Percentiles rank a stretch among this genome's conserved stretches.
Evolutionary conservation across 1,140 invertebrate genomes (phyloP).

Genomic region (Pachyrhynchus sulphureomaculatus): DNA sequence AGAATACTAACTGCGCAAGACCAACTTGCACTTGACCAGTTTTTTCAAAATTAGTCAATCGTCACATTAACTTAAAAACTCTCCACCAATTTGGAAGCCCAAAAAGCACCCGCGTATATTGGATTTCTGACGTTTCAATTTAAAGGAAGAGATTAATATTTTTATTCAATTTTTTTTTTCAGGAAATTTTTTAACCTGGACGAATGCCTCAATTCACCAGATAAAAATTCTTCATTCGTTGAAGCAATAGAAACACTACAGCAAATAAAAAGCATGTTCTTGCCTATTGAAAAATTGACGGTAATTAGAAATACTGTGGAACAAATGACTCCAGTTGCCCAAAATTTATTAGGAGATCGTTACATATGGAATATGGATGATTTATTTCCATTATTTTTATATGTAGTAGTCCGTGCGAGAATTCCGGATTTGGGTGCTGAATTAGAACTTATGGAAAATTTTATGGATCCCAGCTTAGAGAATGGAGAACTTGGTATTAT

Average conservation of each 20-base stretch:
- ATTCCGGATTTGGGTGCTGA: constrained; percentile 83
- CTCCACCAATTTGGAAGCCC: no score
- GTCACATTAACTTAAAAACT: no score
- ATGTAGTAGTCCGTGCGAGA: constrained; percentile 76
- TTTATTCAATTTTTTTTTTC: no score
- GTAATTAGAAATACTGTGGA: constrained; percentile 77
- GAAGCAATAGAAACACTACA: constrained; percentile 74
- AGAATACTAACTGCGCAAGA: no score
- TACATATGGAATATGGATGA: constrained; percentile 85
- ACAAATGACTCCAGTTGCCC: constrained; percentile 71
- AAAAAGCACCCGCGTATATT: no score
- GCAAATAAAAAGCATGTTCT: constrained; percentile 76
- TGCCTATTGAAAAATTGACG: constrained; percentile 74
- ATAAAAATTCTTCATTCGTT: constrained; percentile 54
- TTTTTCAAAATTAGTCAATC: no score
- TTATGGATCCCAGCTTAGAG: constrained; percentile 73
- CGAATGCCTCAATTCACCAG: constrained; percentile 14
- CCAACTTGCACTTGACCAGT: no score
- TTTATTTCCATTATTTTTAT: constrained; percentile 82
- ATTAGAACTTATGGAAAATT: constrained; percentile 81
- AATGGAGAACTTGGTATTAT: constrained; percentile 80
- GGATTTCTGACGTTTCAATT: no score
- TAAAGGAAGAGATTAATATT: no score
- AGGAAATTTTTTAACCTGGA: constrained; percentile 24
- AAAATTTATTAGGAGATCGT: constrained; percentile 55